Percentiles rank a stretch among this genome's conserved stretches.
phyloP scores from a whole-genome alignment of 2,113 vertebrate species.

The Erythrolamprus reginae region DNA sequence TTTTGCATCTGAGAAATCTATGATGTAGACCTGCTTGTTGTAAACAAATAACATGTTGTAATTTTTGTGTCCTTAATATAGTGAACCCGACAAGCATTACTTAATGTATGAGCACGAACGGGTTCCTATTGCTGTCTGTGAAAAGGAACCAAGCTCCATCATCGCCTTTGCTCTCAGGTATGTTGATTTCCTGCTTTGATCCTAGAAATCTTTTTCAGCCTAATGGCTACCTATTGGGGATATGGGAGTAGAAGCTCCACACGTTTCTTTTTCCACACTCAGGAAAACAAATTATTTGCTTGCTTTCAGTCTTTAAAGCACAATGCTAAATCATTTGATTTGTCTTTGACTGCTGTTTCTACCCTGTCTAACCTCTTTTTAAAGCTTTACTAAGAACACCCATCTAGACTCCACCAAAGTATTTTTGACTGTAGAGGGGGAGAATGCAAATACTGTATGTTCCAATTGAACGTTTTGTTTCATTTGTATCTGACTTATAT shows the following conservation, averaged over 20 bases:
- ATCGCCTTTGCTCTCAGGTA: slow-evolving; percentile 99
- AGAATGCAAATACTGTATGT: neutral
- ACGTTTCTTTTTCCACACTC: neutral
- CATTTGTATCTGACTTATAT: neutral
- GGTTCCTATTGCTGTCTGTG: slow-evolving; percentile 94
- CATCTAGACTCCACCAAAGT: neutral
- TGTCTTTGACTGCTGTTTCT: neutral
- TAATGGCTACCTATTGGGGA: neutral
- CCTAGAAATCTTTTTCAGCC: neutral
- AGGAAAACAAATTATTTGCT: neutral
- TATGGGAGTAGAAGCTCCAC: neutral
- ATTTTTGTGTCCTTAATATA: slow-evolving; percentile 51
- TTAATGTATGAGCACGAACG: slow-evolving; percentile 96
- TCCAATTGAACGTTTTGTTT: neutral
- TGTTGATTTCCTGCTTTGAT: slow-evolving; percentile 1
- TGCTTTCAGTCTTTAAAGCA: neutral
- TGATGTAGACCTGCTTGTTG: neutral
- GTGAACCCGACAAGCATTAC: slow-evolving; percentile 97
- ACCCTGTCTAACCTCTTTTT: neutral
- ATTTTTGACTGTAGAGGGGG: neutral
- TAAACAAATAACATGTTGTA: neutral
- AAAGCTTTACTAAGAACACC: neutral
- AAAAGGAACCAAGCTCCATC: slow-evolving; percentile 96
- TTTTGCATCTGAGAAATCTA: neutral
- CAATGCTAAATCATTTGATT: neutral